Evolutionary conservation across 2,113 vertebrate genomes (phyloP).

Genomic region (Mustela lutreola): DNA sequence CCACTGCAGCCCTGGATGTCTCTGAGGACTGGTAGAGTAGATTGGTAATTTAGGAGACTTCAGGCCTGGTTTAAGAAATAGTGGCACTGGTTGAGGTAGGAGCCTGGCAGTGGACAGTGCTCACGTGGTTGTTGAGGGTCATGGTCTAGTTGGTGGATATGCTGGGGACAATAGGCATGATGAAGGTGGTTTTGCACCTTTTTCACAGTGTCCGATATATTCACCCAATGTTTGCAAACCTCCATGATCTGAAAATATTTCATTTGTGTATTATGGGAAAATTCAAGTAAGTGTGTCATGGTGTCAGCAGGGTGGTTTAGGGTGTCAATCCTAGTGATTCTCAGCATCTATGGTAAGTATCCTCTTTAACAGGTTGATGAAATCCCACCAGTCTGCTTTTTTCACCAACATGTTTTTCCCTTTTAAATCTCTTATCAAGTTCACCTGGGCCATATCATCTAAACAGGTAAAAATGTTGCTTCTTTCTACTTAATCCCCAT

Average conservation of each 20-base stretch:
- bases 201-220: neutral
- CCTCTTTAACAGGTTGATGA: slow-evolving; percentile 98
- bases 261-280: slow-evolving; percentile 95
- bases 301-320: slow-evolving; percentile 98
- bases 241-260: neutral
- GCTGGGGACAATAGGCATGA: neutral
- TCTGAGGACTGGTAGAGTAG: neutral
- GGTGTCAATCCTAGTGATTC: slow-evolving; percentile 98
- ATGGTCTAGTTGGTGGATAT: neutral
- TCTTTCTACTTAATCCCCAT: slow-evolving; percentile 98
- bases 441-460: slow-evolving; percentile 99
- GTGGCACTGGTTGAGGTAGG: neutral
- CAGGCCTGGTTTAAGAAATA: neutral
- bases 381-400: slow-evolving; percentile 97
- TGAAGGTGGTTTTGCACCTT: neutral
- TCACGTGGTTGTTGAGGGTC: neutral
- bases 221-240: neutral
- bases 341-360: slow-evolving; percentile 99
- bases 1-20: neutral
- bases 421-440: slow-evolving; percentile 97
- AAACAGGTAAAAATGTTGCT: slow-evolving; percentile 97
- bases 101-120: neutral
- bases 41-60: neutral
- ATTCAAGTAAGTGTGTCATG: slow-evolving; percentile 97
- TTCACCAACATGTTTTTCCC: slow-evolving; percentile 98